A percentile compares a stretch with the other conserved stretches of the same genome.
Evolutionary conservation across 2,797 vertebrate genomes (phyloP).

Genomic region (Aselliscus stoliczkanus): DNA sequence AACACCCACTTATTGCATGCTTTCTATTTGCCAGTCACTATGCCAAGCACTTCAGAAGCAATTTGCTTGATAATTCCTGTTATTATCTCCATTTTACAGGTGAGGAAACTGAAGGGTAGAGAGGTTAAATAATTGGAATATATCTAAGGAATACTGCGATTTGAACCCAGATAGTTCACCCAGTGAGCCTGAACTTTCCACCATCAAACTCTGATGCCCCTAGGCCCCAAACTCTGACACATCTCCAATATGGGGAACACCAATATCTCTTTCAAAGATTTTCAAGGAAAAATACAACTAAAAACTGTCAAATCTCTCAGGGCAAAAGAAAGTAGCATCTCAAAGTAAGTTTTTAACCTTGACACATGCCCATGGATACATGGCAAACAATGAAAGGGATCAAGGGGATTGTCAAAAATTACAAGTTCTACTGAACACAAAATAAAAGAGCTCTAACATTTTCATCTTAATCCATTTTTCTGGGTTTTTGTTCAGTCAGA

Average conservation of each 20-base stretch:
- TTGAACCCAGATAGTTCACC: background rate
- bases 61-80: background rate
- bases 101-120: background rate
- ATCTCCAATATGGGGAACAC: background rate
- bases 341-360: constrained; percentile 15
- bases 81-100: background rate
- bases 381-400: constrained; percentile 12
- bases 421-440: constrained; percentile 37
- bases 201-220: background rate
- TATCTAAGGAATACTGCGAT: background rate
- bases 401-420: background rate
- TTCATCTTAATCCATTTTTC: constrained; percentile 10
- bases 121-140: background rate
- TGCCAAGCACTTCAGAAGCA: background rate
- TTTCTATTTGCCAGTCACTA: background rate
- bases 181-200: background rate
- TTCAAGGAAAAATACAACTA: background rate
- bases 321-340: background rate
- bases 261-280: background rate
- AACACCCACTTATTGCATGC: background rate
- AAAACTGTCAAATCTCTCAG: background rate
- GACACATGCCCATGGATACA: background rate
- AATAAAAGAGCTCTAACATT: constrained; percentile 25
- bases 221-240: background rate
- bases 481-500: constrained; percentile 2